Evolutionary conservation across 2,797 vertebrate species (phyloP), one percentile per base, ranked within the genome.

Genomic region (Paratrypauchen microcephalus): DNA sequence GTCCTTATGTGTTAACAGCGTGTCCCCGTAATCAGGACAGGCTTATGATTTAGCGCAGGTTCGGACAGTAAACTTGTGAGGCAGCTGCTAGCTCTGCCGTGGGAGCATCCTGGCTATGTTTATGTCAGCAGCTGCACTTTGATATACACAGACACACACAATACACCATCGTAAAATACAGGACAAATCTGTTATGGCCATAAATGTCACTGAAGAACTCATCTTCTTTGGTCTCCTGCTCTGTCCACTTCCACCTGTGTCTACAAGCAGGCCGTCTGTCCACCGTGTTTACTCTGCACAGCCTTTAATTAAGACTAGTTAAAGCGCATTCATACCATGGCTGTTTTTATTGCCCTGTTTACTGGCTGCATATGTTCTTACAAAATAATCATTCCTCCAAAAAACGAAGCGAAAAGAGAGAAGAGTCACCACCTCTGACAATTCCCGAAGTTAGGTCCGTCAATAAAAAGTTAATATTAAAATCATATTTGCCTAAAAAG

Each of bases 261-360:
- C 82, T 77, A 60, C 68, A 71, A 73, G 71, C 82, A 70, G 71
- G 65, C 71, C 83, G 86, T 72, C 57, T 81, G 84, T 76, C 74
- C 28, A 41, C 65, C 75, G 69, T 86, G 75, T 88, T 87, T 84
- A 86, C 83, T 81, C 76, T 70, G 71, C 76, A 75, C 73, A 85
- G 72, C 71, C 72, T 72, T 68, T 87, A 81, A 90, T 90, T 90
- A 88, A 84, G 74, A 78, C 79, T 79, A 88, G 90, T 91, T 89
- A 88, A 88, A 80, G 82, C 76, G 63, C 83, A 83, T 82, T 83
- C 77, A 86, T 87, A 88, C 81, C 80, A 68, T 70, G 62, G 74
- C 67, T 52, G 70, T 66, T 39, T 83, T 84, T 81, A 80, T 75
- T 78, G 71, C 21, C 60, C 26, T n/a, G 58, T 47, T 75, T 77